Evolutionary conservation across 2,797 vertebrate species (phyloP), one percentile per base, ranked within the genome.

Genomic region (Potorous gilbertii): DNA sequence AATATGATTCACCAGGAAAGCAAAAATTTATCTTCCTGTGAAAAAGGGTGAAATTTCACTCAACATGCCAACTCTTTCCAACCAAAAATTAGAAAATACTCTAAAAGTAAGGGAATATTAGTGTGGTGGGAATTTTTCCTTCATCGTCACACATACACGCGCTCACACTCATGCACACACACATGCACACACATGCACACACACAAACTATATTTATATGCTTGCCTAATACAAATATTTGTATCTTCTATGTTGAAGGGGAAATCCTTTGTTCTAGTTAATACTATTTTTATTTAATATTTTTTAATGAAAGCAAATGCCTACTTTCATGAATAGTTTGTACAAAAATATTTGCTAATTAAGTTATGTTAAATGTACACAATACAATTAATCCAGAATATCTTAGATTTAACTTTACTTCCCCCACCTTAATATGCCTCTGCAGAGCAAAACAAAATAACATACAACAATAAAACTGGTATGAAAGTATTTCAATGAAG

Each of bases 401-500:
- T 46, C 9, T 87, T 87, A 87, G n/a, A n/a, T n/a, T n/a, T n/a
- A n/a, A 87, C 40, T 50, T 87, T 87, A 27, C 40, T 50, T 87
- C 13, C 9, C 74, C 18, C 52, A 52, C 74, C 9, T 81, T 81
- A 87, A 50, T 10, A 28, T 87, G 8, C 21, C 40, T 2, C 74
- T 87, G 74, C 8, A 11, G 50, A 46, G 50, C 18, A 40, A 21
- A 27, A 11, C 10, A 24, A 21, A 10, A 21, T 0, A 6, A 0
- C 0, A 57, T 13, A 31, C 5, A 59, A 95, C 56, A 28, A 56
- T 27, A 91, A 96, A 91, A 95, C 92, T 93, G 97, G 90, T 40
- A 90, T n/a, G 54, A 89, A 91, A 95, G 93, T 92, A 94, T 94
- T 93, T 94, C 92, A 56, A 92, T 90, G 90, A 95, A 95, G 93